Conservation (phyloP, 2,797 vertebrate species). For the Trachops cirrhosus region DNA sequence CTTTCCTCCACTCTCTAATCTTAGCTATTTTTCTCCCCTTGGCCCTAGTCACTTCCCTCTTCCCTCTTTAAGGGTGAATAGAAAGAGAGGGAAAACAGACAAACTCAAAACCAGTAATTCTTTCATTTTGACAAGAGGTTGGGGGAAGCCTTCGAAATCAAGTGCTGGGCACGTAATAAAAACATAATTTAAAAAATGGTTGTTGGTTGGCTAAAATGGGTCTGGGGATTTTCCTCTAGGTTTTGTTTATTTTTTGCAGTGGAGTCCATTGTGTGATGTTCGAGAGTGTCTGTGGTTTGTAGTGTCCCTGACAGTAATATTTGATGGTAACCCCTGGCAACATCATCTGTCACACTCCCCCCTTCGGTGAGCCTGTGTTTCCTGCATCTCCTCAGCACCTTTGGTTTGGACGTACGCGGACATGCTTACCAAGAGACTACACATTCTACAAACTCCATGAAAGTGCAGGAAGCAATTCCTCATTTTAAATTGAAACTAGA, state of each 20-base stretch:
- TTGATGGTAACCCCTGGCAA: background rate
- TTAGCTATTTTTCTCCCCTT: accelerated
- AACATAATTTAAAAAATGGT: background rate
- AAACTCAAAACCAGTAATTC: background rate
- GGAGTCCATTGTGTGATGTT: background rate
- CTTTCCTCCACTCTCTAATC: background rate
- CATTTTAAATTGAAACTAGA: background rate
- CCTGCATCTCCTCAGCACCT: background rate
- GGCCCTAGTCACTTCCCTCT: background rate
- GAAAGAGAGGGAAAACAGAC: background rate
- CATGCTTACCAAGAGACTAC: background rate
- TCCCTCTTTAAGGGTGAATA: background rate
- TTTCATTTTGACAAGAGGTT: background rate
- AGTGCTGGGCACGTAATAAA: background rate
- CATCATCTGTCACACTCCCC: accelerated
- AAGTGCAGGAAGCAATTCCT: background rate
- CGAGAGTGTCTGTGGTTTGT: accelerated
- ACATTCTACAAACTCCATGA: background rate
- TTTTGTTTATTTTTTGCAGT: background rate
- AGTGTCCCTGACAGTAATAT: no score
- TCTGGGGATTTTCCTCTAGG: background rate
- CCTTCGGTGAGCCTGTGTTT: background rate
- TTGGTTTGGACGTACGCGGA: background rate
- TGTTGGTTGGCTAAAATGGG: background rate
- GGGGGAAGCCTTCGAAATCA: background rate